Conservation (phyloP, 2,888 invertebrate genomes). For the Melinopterus prodromus region DNA sequence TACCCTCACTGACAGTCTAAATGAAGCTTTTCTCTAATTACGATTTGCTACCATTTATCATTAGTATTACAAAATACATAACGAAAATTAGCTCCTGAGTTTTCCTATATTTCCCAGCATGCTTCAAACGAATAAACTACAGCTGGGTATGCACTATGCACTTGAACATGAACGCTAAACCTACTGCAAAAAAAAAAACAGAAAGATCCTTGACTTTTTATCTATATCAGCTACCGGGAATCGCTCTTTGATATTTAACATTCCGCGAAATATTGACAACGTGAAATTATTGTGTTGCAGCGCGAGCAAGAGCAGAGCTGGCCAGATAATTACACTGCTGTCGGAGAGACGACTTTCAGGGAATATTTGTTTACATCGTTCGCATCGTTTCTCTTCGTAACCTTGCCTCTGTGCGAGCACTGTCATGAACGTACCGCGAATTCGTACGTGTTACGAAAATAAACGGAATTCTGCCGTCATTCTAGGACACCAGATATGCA, state of each 20-base stretch:
- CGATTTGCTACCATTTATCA: no score
- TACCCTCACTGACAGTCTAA: no score
- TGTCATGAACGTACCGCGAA: background rate
- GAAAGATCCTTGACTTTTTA: slow-evolving; percentile 21
- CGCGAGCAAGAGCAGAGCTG: background rate
- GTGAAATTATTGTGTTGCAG: slow-evolving; percentile 1
- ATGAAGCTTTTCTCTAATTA: no score
- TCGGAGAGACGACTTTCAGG: slow-evolving; percentile 8
- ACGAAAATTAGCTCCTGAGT: no score
- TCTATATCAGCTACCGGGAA: slow-evolving; percentile 22
- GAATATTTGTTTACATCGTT: slow-evolving; percentile 24
- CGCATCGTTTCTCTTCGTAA: slow-evolving; percentile 11
- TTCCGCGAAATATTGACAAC: slow-evolving; percentile 20
- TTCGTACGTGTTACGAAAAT: background rate
- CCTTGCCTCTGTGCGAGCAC: slow-evolving; percentile 14
- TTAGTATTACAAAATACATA: no score
- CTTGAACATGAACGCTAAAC: background rate
- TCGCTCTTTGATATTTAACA: slow-evolving; percentile 20
- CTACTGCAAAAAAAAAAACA: background rate
- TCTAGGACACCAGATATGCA: background rate
- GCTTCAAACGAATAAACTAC: no score
- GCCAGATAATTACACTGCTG: slow-evolving; percentile 18
- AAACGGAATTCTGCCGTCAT: background rate
- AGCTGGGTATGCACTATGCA: no score
- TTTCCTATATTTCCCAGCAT: no score